phyloP scores from a whole-genome alignment of 2,888 invertebrate species.

The Synergus laeviventris region DNA sequence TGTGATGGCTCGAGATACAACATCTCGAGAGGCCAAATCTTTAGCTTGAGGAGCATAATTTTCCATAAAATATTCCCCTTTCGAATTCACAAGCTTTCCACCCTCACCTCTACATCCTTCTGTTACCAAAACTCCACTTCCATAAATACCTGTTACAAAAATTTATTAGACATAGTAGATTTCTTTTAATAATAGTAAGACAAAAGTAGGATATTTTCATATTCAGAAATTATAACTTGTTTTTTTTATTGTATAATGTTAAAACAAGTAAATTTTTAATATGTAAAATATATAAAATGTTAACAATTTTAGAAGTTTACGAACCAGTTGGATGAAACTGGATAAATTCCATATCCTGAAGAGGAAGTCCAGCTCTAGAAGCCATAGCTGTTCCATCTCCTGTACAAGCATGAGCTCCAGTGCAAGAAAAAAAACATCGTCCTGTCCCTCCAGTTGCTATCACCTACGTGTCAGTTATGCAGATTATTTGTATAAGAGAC shows the following conservation, averaged over 20 bases:
- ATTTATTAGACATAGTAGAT: no score
- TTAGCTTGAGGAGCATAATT: slow-evolving; percentile 98
- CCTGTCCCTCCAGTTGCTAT: slow-evolving; percentile 70
- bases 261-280: background rate
- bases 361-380: slow-evolving; percentile 93
- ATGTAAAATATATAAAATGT: background rate
- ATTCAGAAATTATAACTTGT: background rate
- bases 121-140: slow-evolving; percentile 97
- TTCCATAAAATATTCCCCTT: slow-evolving; percentile 98
- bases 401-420: slow-evolving; percentile 98
- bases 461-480: slow-evolving; percentile 54
- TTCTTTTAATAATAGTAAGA: no score
- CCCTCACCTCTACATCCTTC: slow-evolving; percentile 98
- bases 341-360: slow-evolving; percentile 98
- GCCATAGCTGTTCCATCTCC: slow-evolving; percentile 98
- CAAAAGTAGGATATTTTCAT: no score
- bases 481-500: slow-evolving; percentile 5
- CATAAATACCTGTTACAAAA: slow-evolving; percentile 87
- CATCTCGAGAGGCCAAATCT: slow-evolving; percentile 97
- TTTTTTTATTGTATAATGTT: background rate
- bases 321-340: slow-evolving; percentile 98
- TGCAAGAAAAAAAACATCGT: slow-evolving; percentile 93
- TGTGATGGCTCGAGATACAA: slow-evolving; percentile 97
- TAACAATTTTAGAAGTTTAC: background rate
- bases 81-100: slow-evolving; percentile 94